Base-by-base conservation (phyloP, 2,888 invertebrate species). In the Cephus spinipes region DNA sequence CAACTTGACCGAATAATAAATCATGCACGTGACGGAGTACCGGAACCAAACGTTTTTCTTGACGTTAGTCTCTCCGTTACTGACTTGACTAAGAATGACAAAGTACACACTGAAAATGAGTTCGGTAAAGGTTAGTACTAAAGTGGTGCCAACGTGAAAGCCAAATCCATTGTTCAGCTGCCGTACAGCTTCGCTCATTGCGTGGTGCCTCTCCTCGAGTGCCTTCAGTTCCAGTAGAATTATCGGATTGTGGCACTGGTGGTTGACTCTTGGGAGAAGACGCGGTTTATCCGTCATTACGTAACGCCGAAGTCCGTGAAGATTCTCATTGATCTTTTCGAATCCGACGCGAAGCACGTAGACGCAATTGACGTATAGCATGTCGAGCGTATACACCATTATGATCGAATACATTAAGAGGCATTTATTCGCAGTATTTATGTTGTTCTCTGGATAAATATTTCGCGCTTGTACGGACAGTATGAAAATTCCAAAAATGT, bases 81-180 rank as follows among this genome's bases (percentile, higher is more conserved):
- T 83, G 73, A 81, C 78, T 4, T 75, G 55, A 12, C 83, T 81
- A 0, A 89, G 75, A 32, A 89, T 80, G 69, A 85, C 88, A 79
- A 89, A 89, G 71, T 89, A 89, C 0, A 89, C 74, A 0, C 86
- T 87, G 68, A 89, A 89, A 0, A 90, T 88, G 1, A 89, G 80
- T 68, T 89, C 86, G 11, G 85, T 81, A 34, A 89, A 87, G 1
- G 85, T 85, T 40, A 89, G 75, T 0, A 84, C 82, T 1, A 89
- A 81, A 1, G 85, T 85, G 0, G 81, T 80, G 11, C 88, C 80
- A 3, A 86, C 76, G 23, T 88, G 88, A 4, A 84, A 68, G 6
- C 86, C 83, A 76, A 86, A 89, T 1, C 83, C 83, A 0, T 79
- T 73, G 73, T 89, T 90, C 1, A 87, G 71, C 12, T 78, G 74